Evolutionary conservation across 1,140 invertebrate species (phyloP).

Genomic region (Tenebrio molitor): DNA sequence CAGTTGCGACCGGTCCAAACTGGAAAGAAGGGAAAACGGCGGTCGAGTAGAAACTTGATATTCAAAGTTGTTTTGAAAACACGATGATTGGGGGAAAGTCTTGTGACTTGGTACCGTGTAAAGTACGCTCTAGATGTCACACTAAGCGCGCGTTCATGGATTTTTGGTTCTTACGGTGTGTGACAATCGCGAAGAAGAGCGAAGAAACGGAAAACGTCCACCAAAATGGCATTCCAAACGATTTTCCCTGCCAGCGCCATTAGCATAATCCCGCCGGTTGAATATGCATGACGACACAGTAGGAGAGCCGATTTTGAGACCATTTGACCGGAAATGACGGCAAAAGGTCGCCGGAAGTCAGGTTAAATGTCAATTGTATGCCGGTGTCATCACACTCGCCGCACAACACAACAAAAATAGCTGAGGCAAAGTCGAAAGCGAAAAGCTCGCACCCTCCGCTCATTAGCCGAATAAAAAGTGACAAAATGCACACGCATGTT

Average conservation of each 20-base stretch:
- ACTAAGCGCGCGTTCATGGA: constrained; percentile 47
- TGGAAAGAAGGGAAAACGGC: no score
- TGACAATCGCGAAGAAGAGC: constrained; percentile 23
- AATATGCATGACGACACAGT: constrained; percentile 55
- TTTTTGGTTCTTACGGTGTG: constrained; percentile 38
- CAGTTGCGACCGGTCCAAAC: no score
- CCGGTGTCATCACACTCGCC: constrained; percentile 54
- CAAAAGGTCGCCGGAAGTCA: constrained; percentile 55
- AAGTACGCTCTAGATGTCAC: constrained; percentile 50
- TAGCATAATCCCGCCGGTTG: constrained; percentile 33
- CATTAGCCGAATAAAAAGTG: constrained; percentile 51
- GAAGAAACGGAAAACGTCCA: constrained; percentile 24
- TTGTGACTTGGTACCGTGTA: constrained; percentile 34
- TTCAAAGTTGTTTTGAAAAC: constrained; percentile 37
- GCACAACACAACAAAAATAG: constrained; percentile 14
- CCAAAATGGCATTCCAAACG: constrained; percentile 12
- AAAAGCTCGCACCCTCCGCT: constrained; percentile 18
- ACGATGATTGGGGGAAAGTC: constrained; percentile 41
- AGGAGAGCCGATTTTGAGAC: constrained; percentile 49
- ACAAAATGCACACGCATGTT: constrained; percentile 55
- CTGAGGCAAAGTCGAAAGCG: constrained; percentile 6
- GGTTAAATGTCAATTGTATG: constrained; percentile 56
- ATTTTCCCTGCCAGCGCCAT: neutral
- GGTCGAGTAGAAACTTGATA: no score
- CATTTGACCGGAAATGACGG: constrained; percentile 56